Conservation (phyloP, 2,888 invertebrate species). For the Caenorhabditis sinica region DNA sequence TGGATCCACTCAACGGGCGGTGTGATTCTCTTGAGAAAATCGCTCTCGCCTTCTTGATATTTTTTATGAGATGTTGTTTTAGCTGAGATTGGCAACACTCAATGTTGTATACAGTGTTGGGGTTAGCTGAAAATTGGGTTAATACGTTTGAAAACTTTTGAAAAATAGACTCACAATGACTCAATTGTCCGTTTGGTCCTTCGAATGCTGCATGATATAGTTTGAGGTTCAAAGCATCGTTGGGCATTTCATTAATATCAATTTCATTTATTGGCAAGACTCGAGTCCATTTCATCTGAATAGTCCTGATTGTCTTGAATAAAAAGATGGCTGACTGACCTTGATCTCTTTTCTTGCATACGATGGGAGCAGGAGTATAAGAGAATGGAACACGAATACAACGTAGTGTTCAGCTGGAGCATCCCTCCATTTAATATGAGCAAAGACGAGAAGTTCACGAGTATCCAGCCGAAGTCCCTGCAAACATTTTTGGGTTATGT, state of each 20-base stretch:
- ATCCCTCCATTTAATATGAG: conserved; percentile 73
- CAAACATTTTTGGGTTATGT: not conserved
- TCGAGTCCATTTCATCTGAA: conserved; percentile 72
- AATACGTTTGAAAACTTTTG: too few relatives aligned
- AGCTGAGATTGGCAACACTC: conserved; percentile 72
- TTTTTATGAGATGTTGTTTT: conserved; percentile 72
- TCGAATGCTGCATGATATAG: conserved; percentile 70
- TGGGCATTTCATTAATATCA: conserved; percentile 69
- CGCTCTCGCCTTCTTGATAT: conserved; percentile 69
- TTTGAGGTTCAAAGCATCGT: conserved; percentile 57
- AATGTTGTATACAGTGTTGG: conserved; percentile 70
- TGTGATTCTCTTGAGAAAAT: conserved; percentile 65
- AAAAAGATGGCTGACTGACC: conserved; percentile 40
- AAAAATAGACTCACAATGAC: conserved; percentile 66
- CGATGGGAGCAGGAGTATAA: conserved; percentile 72
- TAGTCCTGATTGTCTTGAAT: not conserved
- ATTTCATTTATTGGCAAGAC: conserved; percentile 73
- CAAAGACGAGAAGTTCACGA: conserved; percentile 73
- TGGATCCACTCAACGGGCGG: conserved; percentile 76
- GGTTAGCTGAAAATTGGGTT: conserved; percentile 70
- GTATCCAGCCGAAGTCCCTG: conserved; percentile 73
- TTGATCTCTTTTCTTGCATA: conserved; percentile 67
- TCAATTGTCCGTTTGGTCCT: conserved; percentile 70
- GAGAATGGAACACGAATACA: conserved; percentile 74
- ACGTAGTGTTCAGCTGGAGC: conserved; percentile 73